Evolutionary conservation across 2,888 invertebrate genomes (phyloP), one percentile per base, ranked within the genome.

Genomic region (Coelogynopora nodosa): DNA sequence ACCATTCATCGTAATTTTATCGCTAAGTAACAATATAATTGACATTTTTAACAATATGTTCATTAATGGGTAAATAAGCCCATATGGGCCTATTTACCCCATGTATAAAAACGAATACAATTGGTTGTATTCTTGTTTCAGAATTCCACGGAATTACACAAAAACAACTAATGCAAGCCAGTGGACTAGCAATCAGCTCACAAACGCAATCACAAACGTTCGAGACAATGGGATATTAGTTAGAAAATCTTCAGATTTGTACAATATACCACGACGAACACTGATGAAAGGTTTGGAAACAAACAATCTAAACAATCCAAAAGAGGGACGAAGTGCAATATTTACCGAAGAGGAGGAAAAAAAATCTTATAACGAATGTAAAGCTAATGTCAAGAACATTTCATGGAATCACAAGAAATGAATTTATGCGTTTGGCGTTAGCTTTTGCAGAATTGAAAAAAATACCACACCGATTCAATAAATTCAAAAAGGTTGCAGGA

Each of bases 271-370:
- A 74, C 74, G 74, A 74, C 5, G 74, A 74, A 74, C 74, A 26
- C 23, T 74, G 74, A 74, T 2, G 23, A 74, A 74, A 74, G 18
- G 74, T 74, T 23, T 74, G 74, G 74, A 74, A 74, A 23, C 74
- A 74, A 2, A 74, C 74, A 74, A 74, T 74, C 74, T 74, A 26
- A 74, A 74, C 74, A 74, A 74, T 74, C 74, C 74, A 23, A 74
- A 74, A 74, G 18, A 74, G 5, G 74, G 74, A 74, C 74, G 74
- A 74, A 74, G 23, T 74, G 5, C 74, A 74, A 74, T 23, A 10
- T 74, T 74, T 26, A 74, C 74, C 10, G 74, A 74, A 74, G 74
- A 74, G 23, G 74, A 74, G 74, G 74, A 74, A 74, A 5, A 74
- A n/a, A 74, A 74, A 26, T 23, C 74, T 74, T 74, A 74, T 74